A percentile compares a stretch with the other conserved stretches of the same genome.
Conservation (phyloP, 1,140 invertebrate genomes). For the Drosophila elegans region DNA sequence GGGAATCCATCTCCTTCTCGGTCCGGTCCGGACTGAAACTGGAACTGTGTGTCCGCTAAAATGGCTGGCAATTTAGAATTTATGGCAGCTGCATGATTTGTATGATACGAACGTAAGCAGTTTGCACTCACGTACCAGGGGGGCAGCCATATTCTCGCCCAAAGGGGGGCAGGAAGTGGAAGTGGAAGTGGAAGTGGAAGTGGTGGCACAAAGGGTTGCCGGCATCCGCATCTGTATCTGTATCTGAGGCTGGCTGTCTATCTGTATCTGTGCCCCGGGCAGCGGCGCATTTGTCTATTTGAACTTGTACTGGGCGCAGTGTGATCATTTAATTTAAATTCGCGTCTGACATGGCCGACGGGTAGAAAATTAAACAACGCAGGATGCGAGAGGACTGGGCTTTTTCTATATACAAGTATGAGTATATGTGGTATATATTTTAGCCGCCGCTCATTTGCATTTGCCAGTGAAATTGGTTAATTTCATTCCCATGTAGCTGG, state of each 20-base stretch:
- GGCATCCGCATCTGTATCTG: conserved; percentile 42
- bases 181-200: conserved; percentile 1
- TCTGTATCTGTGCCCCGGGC: conserved; percentile 22
- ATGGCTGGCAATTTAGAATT: conserved; percentile 83
- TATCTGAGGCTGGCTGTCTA: conserved; percentile 7
- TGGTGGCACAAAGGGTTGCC: conserved; percentile 49
- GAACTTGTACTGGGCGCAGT: conserved; percentile 54
- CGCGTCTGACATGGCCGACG: conserved; percentile 56
- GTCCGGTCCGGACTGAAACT: too few species aligned
- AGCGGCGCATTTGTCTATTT: conserved; percentile 67
- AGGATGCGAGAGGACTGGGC: conserved; percentile 24
- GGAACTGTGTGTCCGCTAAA: conserved; percentile 53
- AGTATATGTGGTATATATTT: conserved; percentile 35
- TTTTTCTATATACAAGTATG: conserved; percentile 11
- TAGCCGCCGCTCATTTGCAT: conserved; percentile 72
- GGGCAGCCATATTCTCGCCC: conserved; percentile 23
- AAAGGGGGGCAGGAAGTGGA: conserved; percentile 6
- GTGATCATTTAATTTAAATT: conserved; percentile 82
- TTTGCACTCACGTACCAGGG: conserved; percentile 74
- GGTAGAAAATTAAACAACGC: conserved; percentile 42
- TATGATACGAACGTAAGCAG: conserved; percentile 81
- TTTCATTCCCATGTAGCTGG: conserved; percentile 70
- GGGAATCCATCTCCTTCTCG: conserved; percentile 5
- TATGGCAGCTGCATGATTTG: conserved; percentile 83
- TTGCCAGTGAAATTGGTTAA: conserved; percentile 72